Conservation (phyloP, 2,888 invertebrate species). For the Chrysodeixis includens region DNA sequence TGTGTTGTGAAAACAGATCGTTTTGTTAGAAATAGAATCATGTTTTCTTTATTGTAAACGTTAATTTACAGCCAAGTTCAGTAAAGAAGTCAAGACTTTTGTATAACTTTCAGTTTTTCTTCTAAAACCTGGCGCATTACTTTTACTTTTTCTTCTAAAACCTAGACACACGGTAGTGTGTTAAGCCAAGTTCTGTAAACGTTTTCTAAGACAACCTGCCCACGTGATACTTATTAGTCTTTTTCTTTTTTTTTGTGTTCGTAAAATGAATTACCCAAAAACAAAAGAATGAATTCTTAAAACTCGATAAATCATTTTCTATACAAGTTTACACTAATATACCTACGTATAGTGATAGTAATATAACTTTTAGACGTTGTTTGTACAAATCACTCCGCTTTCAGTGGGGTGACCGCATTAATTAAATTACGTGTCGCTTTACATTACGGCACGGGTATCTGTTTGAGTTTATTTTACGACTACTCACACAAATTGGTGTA, state of each 20-base stretch:
- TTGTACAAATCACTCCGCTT: slow-evolving; percentile 69
- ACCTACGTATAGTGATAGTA: slow-evolving; percentile 76
- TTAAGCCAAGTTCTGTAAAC: too few species aligned
- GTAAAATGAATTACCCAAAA: too few species aligned
- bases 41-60: too few species aligned
- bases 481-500: slow-evolving; percentile 51
- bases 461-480: slow-evolving; percentile 58
- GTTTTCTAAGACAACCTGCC: background rate
- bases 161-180: too few species aligned
- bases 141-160: too few species aligned
- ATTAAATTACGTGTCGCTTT: slow-evolving; percentile 81
- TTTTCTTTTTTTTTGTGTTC: too few species aligned
- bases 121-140: too few species aligned
- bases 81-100: too few species aligned
- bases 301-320: slow-evolving; percentile 39
- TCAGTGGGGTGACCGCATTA: slow-evolving; percentile 69
- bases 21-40: too few species aligned
- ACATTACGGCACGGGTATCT: slow-evolving; percentile 49
- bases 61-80: background rate
- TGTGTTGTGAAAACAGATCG: background rate
- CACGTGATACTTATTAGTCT: too few species aligned
- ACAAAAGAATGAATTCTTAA: slow-evolving; percentile 19
- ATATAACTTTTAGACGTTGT: slow-evolving; percentile 76
- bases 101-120: too few species aligned
- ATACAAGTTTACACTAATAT: slow-evolving; percentile 14